Conservation (phyloP, 2,888 invertebrate species). For the Parnassius apollo region DNA sequence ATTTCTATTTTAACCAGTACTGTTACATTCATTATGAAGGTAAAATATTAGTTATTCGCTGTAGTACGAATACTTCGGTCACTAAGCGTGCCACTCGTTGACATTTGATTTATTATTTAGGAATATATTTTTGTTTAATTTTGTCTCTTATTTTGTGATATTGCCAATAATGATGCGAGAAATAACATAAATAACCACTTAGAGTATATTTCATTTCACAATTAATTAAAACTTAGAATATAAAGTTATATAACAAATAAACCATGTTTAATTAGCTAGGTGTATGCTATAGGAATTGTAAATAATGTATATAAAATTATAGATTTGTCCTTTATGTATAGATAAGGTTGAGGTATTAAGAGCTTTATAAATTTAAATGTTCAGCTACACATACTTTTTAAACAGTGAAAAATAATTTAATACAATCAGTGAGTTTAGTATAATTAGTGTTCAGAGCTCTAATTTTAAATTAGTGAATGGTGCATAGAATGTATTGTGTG, state of each 20-base stretch:
- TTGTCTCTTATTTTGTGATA: constrained; percentile 61
- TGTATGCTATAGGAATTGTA: constrained; percentile 39
- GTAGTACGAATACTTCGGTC: too few species aligned
- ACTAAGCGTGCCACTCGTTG: neutral
- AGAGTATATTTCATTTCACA: constrained; percentile 42
- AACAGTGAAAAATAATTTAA: constrained; percentile 36
- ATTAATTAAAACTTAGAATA: constrained; percentile 38
- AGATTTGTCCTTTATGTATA: constrained; percentile 38
- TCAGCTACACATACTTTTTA: constrained; percentile 34
- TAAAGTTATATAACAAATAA: constrained; percentile 20
- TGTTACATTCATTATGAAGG: neutral
- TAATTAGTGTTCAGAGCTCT: constrained; percentile 20
- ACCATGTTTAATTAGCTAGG: constrained; percentile 16
- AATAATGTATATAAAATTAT: constrained; percentile 49
- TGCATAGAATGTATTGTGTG: constrained; percentile 21
- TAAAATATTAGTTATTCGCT: neutral
- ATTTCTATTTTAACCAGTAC: constrained; percentile 9
- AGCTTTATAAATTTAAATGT: constrained; percentile 52
- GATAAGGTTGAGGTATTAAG: constrained; percentile 48
- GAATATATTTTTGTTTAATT: neutral
- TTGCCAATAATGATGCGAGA: constrained; percentile 49
- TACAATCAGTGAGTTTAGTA: constrained; percentile 18
- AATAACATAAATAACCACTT: constrained; percentile 29
- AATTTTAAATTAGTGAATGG: constrained; percentile 23
- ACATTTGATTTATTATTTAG: neutral